phyloP scores from a whole-genome alignment of 2,888 invertebrate genomes.

The Autographa gamma region DNA sequence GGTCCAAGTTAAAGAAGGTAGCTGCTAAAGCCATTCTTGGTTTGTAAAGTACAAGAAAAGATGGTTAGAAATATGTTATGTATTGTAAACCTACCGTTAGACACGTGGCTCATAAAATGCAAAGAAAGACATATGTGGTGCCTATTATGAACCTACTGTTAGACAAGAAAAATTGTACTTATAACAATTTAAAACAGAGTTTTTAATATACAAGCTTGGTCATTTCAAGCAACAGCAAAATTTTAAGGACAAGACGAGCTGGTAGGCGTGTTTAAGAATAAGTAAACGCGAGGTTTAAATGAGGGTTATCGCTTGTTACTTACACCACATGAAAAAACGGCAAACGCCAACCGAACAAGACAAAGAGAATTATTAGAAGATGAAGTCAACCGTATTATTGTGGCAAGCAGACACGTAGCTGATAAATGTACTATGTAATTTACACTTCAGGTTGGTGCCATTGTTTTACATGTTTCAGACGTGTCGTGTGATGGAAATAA shows the following conservation, averaged over 20 bases:
- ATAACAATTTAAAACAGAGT: too few relatives aligned
- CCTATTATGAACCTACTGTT: background rate
- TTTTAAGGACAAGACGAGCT: too few relatives aligned
- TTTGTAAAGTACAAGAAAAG: background rate
- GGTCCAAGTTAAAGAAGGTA: slow-evolving; percentile 50
- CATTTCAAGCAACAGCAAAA: too few relatives aligned
- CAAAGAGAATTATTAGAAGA: slow-evolving; percentile 88
- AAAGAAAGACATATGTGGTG: too few relatives aligned
- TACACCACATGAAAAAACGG: slow-evolving; percentile 70
- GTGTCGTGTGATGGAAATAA: slow-evolving; percentile 61
- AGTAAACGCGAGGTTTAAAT: background rate
- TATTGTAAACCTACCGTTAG: too few relatives aligned
- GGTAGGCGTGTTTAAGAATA: background rate
- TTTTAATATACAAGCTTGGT: too few relatives aligned
- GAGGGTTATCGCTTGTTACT: slow-evolving; percentile 45
- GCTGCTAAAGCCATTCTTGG: slow-evolving; percentile 20
- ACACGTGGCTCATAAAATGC: too few relatives aligned
- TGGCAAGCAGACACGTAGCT: slow-evolving; percentile 76
- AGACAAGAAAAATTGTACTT: too few relatives aligned
- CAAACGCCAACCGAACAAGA: slow-evolving; percentile 80
- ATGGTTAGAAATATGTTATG: too few relatives aligned
- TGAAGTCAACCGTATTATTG: slow-evolving; percentile 88
- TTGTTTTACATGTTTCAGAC: slow-evolving; percentile 58
- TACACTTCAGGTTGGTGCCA: slow-evolving; percentile 78
- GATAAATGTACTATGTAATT: slow-evolving; percentile 86